These are phyloP conservation scores for Andricus grossulariae DNA, from an alignment of 1,140 invertebrate species.

Conservation along the genomic window DNA sequence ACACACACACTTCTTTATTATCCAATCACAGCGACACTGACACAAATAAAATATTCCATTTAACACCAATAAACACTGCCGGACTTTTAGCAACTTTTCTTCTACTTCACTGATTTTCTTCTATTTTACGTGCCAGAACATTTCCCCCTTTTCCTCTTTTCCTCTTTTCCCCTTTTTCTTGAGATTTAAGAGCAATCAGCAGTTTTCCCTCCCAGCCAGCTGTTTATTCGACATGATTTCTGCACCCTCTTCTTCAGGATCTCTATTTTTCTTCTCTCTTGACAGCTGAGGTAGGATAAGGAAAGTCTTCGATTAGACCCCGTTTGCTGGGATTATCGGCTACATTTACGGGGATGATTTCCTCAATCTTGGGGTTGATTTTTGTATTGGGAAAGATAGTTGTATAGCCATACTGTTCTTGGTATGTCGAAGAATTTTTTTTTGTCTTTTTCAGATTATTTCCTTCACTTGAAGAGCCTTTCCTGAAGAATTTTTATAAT, in stretches of 20 bases:
- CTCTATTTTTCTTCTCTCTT: neutral
- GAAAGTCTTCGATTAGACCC: neutral
- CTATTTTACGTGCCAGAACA: neutral
- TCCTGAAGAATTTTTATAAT: neutral
- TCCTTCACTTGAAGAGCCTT: neutral
- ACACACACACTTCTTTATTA: conserved; percentile 21
- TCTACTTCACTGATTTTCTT: neutral
- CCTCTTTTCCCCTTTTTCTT: no score
- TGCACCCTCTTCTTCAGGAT: neutral
- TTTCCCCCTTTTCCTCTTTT: neutral
- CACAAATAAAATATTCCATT: neutral
- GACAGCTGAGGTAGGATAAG: neutral
- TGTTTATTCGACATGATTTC: neutral
- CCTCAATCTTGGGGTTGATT: conserved; percentile 9
- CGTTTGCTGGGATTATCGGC: neutral
- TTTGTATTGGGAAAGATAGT: neutral
- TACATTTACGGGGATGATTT: conserved; percentile 5
- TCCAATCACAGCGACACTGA: neutral
- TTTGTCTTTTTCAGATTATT: neutral
- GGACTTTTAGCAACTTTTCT: neutral
- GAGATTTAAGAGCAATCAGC: neutral
- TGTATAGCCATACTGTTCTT: neutral
- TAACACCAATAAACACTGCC: conserved; percentile 10
- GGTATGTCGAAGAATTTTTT: neutral
- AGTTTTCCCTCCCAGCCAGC: neutral